Conservation (phyloP, 1,140 invertebrate species). For the Paracyclopina nana region DNA sequence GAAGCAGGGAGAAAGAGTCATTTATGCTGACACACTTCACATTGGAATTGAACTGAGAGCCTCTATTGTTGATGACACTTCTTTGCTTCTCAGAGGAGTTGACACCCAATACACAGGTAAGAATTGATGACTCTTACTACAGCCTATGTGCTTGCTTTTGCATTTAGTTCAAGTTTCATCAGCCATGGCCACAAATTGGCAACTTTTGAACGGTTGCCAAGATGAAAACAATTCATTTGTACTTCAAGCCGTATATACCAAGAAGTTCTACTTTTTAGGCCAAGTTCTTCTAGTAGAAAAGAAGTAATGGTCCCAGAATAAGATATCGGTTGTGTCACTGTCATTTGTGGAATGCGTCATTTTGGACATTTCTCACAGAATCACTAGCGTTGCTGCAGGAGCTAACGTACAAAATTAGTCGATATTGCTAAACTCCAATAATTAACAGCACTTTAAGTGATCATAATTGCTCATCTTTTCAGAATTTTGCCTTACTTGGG, state of each 20-base stretch:
- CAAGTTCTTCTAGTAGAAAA: not conserved
- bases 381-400: not conserved
- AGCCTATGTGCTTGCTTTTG: not conserved
- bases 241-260: not conserved
- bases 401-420: not conserved
- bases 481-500: too few species aligned
- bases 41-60: conserved; percentile 7
- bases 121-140: not conserved
- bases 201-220: not conserved
- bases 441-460: too few species aligned
- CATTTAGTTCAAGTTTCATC: not conserved
- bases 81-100: not conserved
- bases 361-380: not conserved
- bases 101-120: conserved; percentile 7
- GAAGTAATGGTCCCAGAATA: not conserved
- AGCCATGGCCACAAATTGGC: not conserved
- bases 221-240: not conserved
- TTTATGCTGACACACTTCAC: not conserved
- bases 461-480: too few species aligned
- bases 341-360: not conserved
- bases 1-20: not conserved
- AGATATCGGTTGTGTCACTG: not conserved
- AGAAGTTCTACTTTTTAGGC: not conserved
- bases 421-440: too few species aligned
- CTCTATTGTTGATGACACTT: conserved; percentile 3